A percentile compares a stretch with the other conserved stretches of the same genome.
These are phyloP conservation scores for Papilio protenor DNA, from an alignment of 2,888 invertebrate species.

Conservation along the genomic window DNA sequence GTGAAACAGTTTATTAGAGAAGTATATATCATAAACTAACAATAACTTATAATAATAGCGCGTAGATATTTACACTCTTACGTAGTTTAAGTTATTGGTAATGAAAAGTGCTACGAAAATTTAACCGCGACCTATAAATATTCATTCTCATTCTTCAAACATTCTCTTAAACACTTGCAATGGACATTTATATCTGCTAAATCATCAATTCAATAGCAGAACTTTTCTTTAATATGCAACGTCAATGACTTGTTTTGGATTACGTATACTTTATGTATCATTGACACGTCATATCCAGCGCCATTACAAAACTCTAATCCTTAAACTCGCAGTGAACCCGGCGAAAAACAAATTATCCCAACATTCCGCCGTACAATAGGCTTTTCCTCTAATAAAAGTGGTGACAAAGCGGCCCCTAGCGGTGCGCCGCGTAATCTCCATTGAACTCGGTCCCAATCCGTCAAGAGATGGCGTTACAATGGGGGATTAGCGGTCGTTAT, in stretches of 20 bases:
- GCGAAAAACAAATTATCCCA: constrained; percentile 74
- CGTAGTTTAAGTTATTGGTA: too few species aligned
- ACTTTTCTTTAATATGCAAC: background rate
- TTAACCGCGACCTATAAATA: too few species aligned
- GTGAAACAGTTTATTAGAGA: background rate
- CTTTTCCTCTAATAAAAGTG: constrained; percentile 66
- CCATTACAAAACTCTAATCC: constrained; percentile 35
- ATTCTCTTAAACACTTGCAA: too few species aligned
- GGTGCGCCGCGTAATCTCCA: constrained; percentile 69
- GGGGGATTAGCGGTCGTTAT: constrained; percentile 80
- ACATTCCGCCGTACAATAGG: constrained; percentile 65
- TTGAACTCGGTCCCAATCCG: constrained; percentile 77
- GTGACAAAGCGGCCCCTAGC: constrained; percentile 76
- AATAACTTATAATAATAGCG: too few species aligned
- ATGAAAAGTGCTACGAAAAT: too few species aligned
- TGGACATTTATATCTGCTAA: too few species aligned
- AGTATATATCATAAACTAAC: too few species aligned
- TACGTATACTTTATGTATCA: constrained; percentile 9
- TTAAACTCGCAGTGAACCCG: constrained; percentile 52
- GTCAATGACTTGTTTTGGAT: background rate
- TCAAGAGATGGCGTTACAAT: constrained; percentile 83
- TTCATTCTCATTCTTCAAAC: too few species aligned
- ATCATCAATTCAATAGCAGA: too few species aligned
- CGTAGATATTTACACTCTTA: too few species aligned
- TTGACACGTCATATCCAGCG: constrained; percentile 46